These are phyloP conservation scores for Lepeophtheirus nordmannii DNA, from an alignment of 2,888 invertebrate genomes.

Conservation along the genomic window DNA sequence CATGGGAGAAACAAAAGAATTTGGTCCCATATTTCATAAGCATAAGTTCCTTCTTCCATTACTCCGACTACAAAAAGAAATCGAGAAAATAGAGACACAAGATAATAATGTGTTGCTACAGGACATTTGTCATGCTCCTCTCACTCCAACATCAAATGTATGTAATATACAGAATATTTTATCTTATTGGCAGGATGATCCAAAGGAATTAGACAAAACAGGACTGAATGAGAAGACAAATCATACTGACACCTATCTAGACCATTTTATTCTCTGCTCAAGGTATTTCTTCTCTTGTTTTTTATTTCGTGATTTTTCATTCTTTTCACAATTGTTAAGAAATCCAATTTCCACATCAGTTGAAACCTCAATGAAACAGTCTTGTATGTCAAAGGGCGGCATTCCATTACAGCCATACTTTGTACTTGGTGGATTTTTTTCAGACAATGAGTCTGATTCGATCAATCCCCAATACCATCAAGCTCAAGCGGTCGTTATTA, in stretches of 20 bases:
- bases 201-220: conserved; percentile 40
- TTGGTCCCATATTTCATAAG: conserved; percentile 71
- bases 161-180: conserved; percentile 79
- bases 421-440: conserved; percentile 68
- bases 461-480: conserved; percentile 45
- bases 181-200: conserved; percentile 72
- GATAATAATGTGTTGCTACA: background rate
- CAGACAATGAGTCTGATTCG: conserved; percentile 24
- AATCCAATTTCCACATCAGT: background rate
- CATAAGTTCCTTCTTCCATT: conserved; percentile 55
- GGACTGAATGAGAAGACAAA: background rate
- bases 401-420: conserved; percentile 84
- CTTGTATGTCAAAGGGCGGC: conserved; percentile 37
- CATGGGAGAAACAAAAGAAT: conserved; percentile 34
- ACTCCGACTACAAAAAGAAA: conserved; percentile 51
- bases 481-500: conserved; percentile 71
- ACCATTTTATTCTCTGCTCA: conserved; percentile 9
- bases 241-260: conserved; percentile 5
- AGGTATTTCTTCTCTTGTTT: background rate
- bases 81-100: conserved; percentile 35
- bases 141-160: conserved; percentile 50
- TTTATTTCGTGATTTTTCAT: background rate
- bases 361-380: background rate
- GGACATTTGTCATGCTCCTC: conserved; percentile 75
- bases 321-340: background rate